phyloP scores from a whole-genome alignment of 2,888 invertebrate genomes.

The Drosophila parthenogenetica region DNA sequence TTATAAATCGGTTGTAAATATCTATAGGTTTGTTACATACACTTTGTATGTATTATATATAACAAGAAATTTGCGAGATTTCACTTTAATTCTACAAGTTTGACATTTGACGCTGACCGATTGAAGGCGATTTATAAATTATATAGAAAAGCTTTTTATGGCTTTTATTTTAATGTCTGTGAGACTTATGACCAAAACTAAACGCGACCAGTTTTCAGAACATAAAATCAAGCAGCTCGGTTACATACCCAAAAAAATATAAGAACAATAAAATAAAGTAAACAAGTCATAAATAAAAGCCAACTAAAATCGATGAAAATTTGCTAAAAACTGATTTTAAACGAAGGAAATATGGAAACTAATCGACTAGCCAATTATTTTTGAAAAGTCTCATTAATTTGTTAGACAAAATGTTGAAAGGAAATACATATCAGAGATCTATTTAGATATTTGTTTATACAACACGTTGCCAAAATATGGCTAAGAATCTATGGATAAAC shows the following conservation, averaged over 20 bases:
- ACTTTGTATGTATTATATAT: background rate
- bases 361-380: conserved; percentile 59
- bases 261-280: conserved; percentile 8
- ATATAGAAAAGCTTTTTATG: conserved; percentile 54
- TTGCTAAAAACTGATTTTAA: conserved; percentile 4
- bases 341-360: conserved; percentile 18
- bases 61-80: conserved; percentile 9
- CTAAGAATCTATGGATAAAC: conserved; percentile 63
- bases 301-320: conserved; percentile 23
- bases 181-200: conserved; percentile 44
- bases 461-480: conserved; percentile 61
- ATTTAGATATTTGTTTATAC: conserved; percentile 61
- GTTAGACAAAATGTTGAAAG: conserved; percentile 36
- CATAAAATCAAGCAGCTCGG: conserved; percentile 12
- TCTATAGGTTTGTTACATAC: background rate
- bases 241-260: conserved; percentile 5
- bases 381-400: conserved; percentile 67
- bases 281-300: conserved; percentile 34
- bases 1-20: background rate
- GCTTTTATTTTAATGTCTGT: conserved; percentile 30
- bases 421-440: conserved; percentile 39
- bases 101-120: conserved; percentile 16
- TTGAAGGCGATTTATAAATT: conserved; percentile 60
- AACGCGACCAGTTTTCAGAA: conserved; percentile 29
- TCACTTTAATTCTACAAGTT: conserved; percentile 19